phyloP scores from a whole-genome alignment of 2,113 vertebrate species.

The Prunella fulvescens region DNA sequence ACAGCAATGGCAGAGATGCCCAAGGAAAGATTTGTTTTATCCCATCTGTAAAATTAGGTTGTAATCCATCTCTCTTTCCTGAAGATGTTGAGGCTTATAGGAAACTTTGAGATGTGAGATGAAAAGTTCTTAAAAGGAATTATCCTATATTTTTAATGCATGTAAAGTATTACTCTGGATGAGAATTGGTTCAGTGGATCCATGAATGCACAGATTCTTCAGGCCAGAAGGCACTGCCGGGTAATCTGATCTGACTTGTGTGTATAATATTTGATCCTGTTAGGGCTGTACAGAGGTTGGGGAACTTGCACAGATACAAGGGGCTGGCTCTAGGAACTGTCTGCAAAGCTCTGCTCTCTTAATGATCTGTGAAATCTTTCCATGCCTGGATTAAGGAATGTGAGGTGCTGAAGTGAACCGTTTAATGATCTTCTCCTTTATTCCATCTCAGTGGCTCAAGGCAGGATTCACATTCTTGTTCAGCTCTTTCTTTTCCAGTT shows the following conservation, averaged over 20 bases:
- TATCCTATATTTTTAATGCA: background rate
- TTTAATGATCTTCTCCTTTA: slow-evolving; percentile 33
- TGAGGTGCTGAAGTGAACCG: background rate
- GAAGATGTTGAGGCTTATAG: background rate
- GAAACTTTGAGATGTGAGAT: background rate
- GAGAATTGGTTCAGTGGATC: background rate
- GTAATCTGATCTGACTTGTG: background rate
- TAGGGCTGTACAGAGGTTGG: background rate
- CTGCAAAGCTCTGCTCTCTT: background rate
- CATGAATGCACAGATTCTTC: background rate
- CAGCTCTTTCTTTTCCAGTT: background rate
- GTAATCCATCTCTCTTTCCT: background rate
- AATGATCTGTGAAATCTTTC: slow-evolving; percentile 10
- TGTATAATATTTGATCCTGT: background rate
- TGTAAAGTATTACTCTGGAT: background rate
- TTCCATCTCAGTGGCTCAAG: background rate
- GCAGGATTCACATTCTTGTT: background rate
- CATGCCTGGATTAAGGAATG: background rate
- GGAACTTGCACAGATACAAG: background rate
- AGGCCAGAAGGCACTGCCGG: background rate
- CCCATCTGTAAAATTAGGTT: background rate
- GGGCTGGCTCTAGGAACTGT: background rate
- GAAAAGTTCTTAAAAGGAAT: background rate
- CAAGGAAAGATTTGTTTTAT: background rate
- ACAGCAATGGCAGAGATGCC: background rate